These are phyloP conservation scores for Lemur catta DNA, from an alignment of 2,797 vertebrate genomes.

Conservation along the genomic window DNA sequence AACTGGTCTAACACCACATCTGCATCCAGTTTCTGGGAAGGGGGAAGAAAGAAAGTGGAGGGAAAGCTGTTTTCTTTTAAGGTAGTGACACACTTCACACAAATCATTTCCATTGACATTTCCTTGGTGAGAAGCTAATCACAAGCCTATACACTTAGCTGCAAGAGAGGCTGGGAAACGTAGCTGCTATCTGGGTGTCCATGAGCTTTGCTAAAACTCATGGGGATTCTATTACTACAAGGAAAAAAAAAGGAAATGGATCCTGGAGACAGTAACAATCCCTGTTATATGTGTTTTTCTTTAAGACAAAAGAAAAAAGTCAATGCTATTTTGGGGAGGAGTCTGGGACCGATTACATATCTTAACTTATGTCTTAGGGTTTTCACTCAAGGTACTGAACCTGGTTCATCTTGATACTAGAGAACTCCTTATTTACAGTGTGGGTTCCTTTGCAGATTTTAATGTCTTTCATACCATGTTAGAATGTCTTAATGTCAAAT, in stretches of 20 bases:
- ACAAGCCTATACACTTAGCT: background rate
- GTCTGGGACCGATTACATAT: background rate
- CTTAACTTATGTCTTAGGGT: background rate
- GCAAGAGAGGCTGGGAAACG: background rate
- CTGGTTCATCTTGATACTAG: background rate
- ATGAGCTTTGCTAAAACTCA: background rate
- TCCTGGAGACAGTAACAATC: background rate
- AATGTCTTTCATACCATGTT: background rate
- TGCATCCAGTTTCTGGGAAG: background rate
- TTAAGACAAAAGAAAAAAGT: background rate
- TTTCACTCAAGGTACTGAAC: background rate
- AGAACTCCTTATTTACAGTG: background rate
- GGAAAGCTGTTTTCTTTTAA: background rate
- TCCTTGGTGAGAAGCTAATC: background rate
- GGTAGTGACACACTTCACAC: background rate
- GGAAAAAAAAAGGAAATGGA: background rate
- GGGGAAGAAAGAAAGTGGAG: background rate
- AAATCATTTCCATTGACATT: background rate
- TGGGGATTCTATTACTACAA: background rate
- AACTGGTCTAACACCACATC: background rate
- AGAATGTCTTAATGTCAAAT: background rate
- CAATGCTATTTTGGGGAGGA: background rate
- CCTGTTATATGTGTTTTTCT: background rate
- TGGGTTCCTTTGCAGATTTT: background rate
- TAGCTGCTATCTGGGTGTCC: background rate